Base-by-base conservation (phyloP, 2,797 vertebrate genomes). In the Hydrolagus colliei region DNA sequence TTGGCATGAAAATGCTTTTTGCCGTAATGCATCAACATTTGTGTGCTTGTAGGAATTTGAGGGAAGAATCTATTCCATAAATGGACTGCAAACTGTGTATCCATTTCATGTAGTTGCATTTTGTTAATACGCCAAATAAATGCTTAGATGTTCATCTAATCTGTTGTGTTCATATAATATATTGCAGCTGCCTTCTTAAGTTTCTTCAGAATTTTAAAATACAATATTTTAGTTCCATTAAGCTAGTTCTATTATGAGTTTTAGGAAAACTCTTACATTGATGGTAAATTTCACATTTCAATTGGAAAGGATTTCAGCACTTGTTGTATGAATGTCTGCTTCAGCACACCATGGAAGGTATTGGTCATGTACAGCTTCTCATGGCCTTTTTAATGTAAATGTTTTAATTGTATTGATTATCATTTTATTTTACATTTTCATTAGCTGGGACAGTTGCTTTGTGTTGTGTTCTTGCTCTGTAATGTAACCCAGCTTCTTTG, bases 321-420 rank as follows among this genome's bases (percentile, higher is more conserved):
- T 27, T 27, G 1, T 27, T 63, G 41, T 1, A 27, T 63, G 61
- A 27, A 13, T 80, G n/a, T 13, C 27, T 18, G 22, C 22, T 52
- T 80, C 13, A 65, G 13, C 65, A 65, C 22, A 80, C 62, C 2
- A 1, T 80, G 62, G 1, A 9, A 82, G 63, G 27, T 88, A 1
- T 88, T 89, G 89, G 91, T 89, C 85, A 86, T 92, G 91, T 93
- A 86, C 88, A 91, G 87, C 88, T 86, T 90, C 88, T 86, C 0
- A 0, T 4, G 32, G 9, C 27, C 27, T 3, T 82, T 68, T 67
- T 68, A 6, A 9, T 35, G 67, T 5, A 67, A 14, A 12, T 65
- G 62, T 68, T 82, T 4, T 13, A 67, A 67, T 16, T 41, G 35
- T 4, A 68, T 68, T 82, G n/a, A 1, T 63, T 63, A 63, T 63